phyloP scores from a whole-genome alignment of 2,888 invertebrate species.

The Neoascia interrupta region DNA sequence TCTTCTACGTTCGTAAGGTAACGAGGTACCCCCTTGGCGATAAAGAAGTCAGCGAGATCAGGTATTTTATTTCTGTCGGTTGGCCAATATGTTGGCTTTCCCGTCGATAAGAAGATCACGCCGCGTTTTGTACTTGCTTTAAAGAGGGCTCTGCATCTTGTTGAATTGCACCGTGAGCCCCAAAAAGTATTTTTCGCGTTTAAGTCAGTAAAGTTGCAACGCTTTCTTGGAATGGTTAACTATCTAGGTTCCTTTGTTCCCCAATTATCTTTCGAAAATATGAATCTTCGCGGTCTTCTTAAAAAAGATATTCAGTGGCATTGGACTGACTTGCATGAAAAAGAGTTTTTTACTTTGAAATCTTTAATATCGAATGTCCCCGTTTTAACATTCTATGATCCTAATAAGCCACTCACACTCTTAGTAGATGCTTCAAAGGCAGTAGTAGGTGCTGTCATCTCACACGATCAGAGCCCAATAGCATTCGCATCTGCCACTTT shows the following conservation, averaged over 20 bases:
- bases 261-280: conserved; percentile 8
- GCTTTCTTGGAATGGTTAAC: conserved; percentile 47
- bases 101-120: too few species aligned
- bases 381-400: conserved; percentile 47
- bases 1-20: too few species aligned
- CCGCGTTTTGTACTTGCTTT: too few species aligned
- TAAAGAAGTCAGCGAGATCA: too few species aligned
- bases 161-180: too few species aligned
- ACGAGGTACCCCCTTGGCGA: too few species aligned
- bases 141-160: too few species aligned
- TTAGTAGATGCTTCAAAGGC: conserved; percentile 18
- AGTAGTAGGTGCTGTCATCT: background rate
- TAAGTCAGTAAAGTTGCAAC: conserved; percentile 46
- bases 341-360: conserved; percentile 28
- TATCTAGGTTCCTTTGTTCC: conserved; percentile 26
- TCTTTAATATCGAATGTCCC: conserved; percentile 20
- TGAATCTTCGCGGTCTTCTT: conserved; percentile 23
- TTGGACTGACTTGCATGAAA: conserved; percentile 13
- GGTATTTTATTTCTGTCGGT: too few species aligned
- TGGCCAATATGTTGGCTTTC: too few species aligned
- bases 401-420: conserved; percentile 51
- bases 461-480: conserved; percentile 6
- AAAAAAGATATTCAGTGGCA: conserved; percentile 39
- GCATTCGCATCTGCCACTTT: conserved; percentile 45
- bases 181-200: too few species aligned